These are phyloP conservation scores for Ochotona curzoniae DNA, from an alignment of 2,113 vertebrate genomes.

Conservation along the genomic window DNA sequence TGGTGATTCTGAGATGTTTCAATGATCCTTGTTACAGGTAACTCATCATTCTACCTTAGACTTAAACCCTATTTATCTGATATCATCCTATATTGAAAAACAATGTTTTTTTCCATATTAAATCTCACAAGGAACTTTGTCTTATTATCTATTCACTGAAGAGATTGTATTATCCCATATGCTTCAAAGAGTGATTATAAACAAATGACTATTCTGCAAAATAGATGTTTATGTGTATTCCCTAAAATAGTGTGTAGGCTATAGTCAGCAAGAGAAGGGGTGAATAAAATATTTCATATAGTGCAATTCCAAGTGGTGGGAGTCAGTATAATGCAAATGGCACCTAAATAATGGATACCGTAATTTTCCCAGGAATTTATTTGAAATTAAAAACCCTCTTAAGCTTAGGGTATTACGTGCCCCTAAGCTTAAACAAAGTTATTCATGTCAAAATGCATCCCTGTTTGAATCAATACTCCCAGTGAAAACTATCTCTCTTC, in stretches of 20 bases:
- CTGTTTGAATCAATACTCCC: slow-evolving; percentile 16
- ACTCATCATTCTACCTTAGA: background rate
- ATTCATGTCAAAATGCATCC: background rate
- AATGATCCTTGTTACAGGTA: background rate
- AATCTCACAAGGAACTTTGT: background rate
- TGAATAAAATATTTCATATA: background rate
- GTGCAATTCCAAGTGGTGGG: background rate
- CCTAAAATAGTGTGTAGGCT: background rate
- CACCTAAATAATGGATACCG: background rate
- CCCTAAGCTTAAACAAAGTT: background rate
- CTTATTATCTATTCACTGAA: background rate
- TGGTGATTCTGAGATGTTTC: background rate
- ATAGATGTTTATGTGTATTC: background rate
- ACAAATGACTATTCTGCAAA: background rate
- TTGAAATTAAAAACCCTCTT: background rate
- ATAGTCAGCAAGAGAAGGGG: background rate
- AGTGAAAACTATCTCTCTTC: background rate
- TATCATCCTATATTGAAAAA: background rate
- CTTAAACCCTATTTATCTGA: background rate
- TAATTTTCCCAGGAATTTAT: background rate
- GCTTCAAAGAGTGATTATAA: background rate
- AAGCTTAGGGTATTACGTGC: background rate
- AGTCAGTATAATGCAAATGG: background rate
- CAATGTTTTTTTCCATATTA: background rate
- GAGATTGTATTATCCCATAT: background rate